Percentiles rank a stretch among this genome's conserved stretches.
phyloP scores from a whole-genome alignment of 2,797 vertebrate species.

The Prionace glauca region DNA sequence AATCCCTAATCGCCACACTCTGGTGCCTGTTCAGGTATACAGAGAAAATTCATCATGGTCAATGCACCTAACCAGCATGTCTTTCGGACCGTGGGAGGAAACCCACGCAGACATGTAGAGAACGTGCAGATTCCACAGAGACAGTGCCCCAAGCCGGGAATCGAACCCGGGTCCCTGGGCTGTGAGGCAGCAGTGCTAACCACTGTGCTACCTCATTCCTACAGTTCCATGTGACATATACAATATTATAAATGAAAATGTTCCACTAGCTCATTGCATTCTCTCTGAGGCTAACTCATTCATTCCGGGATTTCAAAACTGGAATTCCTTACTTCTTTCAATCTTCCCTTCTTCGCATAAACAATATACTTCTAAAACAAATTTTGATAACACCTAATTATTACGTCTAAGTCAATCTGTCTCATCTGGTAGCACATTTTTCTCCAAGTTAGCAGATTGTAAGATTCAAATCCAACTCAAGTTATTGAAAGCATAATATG shows the following conservation, averaged over 20 bases:
- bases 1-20: too few species aligned
- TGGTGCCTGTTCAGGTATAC: too few species aligned
- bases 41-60: too few species aligned
- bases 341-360: background rate
- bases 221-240: slow-evolving; percentile 40
- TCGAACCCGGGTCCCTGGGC: too few species aligned
- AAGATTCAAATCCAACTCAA: background rate
- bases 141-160: too few species aligned
- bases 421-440: background rate
- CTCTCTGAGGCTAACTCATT: background rate
- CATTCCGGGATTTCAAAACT: background rate
- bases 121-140: too few species aligned
- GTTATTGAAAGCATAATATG: background rate
- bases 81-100: too few species aligned
- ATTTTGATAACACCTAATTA: background rate
- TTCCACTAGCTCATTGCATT: background rate
- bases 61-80: too few species aligned
- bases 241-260: slow-evolving; percentile 47
- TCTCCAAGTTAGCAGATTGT: background rate
- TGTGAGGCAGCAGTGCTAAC: too few species aligned
- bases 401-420: background rate
- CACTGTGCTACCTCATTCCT: too few species aligned
- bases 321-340: background rate
- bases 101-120: too few species aligned
- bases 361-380: background rate